phyloP scores from a whole-genome alignment of 2,113 vertebrate genomes.

The Notothenia coriiceps region DNA sequence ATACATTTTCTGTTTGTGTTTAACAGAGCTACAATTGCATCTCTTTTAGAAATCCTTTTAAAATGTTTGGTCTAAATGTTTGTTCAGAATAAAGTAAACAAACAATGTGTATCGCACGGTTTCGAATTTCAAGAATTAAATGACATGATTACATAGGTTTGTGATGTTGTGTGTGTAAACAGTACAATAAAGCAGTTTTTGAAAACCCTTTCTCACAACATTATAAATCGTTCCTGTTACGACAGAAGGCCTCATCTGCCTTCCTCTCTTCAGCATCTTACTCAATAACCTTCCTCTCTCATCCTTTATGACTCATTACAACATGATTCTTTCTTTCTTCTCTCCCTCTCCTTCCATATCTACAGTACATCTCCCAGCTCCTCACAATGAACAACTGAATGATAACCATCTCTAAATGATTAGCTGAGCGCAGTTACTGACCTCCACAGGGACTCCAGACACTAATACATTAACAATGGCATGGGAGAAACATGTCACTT shows the following conservation, averaged over 20 bases:
- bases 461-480: conserved; percentile 73
- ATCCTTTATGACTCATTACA: neutral
- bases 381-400: conserved; percentile 56
- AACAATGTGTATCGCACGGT: neutral
- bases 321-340: neutral
- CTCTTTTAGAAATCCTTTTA: neutral
- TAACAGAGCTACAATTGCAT: neutral
- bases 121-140: neutral
- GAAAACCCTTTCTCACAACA: neutral
- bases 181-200: neutral
- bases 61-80: neutral
- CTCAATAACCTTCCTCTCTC: neutral
- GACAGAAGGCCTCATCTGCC: neutral
- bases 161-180: neutral
- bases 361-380: conserved; percentile 21
- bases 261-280: neutral
- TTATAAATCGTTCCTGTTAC: neutral
- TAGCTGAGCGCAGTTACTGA: conserved; percentile 54
- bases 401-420: conserved; percentile 70
- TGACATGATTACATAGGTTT: neutral
- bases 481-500: conserved; percentile 64
- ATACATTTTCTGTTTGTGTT: neutral
- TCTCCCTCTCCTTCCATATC: conserved; percentile 1
- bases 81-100: neutral
- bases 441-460: conserved; percentile 61